Base-by-base conservation (phyloP, 2,797 vertebrate species). In the Tangara arthus region DNA sequence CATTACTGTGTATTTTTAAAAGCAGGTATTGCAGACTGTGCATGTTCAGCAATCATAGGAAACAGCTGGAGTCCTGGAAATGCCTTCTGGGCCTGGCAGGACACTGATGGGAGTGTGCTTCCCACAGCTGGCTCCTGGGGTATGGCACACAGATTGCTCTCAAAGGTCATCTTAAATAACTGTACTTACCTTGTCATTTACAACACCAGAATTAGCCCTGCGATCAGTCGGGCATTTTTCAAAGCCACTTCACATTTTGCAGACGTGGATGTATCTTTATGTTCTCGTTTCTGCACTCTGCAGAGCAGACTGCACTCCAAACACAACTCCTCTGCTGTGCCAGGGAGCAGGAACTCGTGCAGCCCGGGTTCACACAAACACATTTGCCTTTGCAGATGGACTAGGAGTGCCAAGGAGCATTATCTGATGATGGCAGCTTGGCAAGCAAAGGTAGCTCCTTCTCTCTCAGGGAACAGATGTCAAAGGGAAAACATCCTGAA, bases 31-130 rank as follows among this genome's bases (percentile, higher is more conserved):
- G 90, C 80, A 81, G 61, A 68, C 39, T 89, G 7, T 2, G 90
- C 86, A 28, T 50, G 41, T 93, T 94, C 69, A 60, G 86, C 57
- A 78, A 50, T 86, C 73, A 49, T 44, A 71, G 85, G 79, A 91
- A 95, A 95, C 90, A 93, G 87, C 77, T 81, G 83, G 88, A 65
- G 63, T 81, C 77, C 15, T 82, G 77, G 73, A 89, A 96, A 72
- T 49, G 50, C 59, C 66, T 82, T 30, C 77, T 32, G 59, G 83
- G 66, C 69, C 70, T 76, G 81, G 61, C 83, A 89, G 77, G 70
- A 84, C 66, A 26, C 73, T 34, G 66, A 63, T 59, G 83, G 83
- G 73, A 93, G 32, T 1, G 9, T 2, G 15, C 57, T 64, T 86
- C 49, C 37, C 60, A 18, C 2, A 1, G 73, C 69, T 63, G 55